These are phyloP conservation scores for Petrolisthes cinctipes DNA, from an alignment of 2,888 invertebrate genomes.

Conservation along the genomic window DNA sequence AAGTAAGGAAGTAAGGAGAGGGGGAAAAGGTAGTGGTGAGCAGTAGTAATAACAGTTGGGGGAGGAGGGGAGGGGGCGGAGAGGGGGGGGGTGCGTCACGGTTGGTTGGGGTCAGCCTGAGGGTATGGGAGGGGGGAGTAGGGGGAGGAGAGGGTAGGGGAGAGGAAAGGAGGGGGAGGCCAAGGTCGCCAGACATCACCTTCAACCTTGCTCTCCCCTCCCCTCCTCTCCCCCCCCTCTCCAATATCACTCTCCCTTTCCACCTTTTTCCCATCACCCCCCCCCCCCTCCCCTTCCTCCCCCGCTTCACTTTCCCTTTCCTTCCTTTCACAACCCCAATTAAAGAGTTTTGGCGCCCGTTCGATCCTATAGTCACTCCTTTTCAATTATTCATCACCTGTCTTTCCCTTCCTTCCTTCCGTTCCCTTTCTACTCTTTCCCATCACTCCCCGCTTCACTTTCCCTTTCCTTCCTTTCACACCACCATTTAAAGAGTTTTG, in stretches of 20 bases:
- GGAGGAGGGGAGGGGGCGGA: background rate
- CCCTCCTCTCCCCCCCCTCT: background rate
- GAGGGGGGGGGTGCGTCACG: background rate
- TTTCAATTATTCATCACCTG: no score
- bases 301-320: background rate
- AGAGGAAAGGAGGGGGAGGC: background rate
- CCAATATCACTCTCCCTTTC: background rate
- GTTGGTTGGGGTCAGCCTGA: slow-evolving; percentile 11
- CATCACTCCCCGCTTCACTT: background rate
- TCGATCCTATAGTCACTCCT: no score
- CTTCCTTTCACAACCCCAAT: background rate
- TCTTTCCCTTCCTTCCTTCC: no score
- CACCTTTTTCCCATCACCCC: background rate
- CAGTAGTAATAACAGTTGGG: background rate
- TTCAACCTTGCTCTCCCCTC: slow-evolving; percentile 3
- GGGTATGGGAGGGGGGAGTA: background rate
- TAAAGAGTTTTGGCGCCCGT: no score
- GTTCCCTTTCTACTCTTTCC: no score
- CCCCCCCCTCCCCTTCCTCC: background rate
- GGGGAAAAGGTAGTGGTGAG: background rate
- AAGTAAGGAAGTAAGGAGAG: background rate
- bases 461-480: background rate
- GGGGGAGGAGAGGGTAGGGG: background rate
- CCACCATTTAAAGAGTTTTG: no score
- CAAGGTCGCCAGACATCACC: background rate